Base-by-base conservation (phyloP, 2,797 vertebrate species). In the Lacerta viridis region DNA sequence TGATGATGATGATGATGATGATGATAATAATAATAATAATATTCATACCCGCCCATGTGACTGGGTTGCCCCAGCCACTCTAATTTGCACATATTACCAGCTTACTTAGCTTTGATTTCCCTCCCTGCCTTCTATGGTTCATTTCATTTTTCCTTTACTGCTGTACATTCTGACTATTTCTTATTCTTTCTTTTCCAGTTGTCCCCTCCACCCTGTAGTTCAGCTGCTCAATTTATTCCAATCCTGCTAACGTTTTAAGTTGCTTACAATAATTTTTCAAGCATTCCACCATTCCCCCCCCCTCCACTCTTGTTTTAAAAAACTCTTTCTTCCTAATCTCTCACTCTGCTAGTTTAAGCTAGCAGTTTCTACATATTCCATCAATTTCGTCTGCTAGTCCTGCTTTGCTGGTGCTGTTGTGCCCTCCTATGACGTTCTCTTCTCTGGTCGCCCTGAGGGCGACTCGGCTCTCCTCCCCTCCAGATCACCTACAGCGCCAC, bases 401-500 rank as follows among this genome's bases (percentile, higher is more conserved):
- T 15, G 50, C 50, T 4, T 50, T 50, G 50, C 50, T 50, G 50
- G 50, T 50, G 50, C 50, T 50, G 50, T 69, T 50, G 50, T 69
- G 5, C 20, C 29, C 66, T 69, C 66, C 66, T 69, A 0, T 25
- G 23, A 7, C 2, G 2, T 69, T 25, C 66, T 69, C 20, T 11
- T 25, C 20, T 10, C 29, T 29, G n/a, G 29, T 72, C 4, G 29
- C n/a, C n/a, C 15, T 5, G 39, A 6, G 18, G 6, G 23, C 33
- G 11, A 11, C 17, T 41, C 39, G 29, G 8, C 13, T n/a, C 6
- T 23, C 33, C 23, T 85, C 2, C 0, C 2, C 46, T 39, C 41
- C 92, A 96, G 96, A 76, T 97, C 91, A 94, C 93, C 72, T 95
- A 93, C 86, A 90, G 93, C 0, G 92, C 96, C 27, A 91, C 93